Base-by-base conservation (phyloP, 2,888 invertebrate species). In the Chironomus riparius region DNA sequence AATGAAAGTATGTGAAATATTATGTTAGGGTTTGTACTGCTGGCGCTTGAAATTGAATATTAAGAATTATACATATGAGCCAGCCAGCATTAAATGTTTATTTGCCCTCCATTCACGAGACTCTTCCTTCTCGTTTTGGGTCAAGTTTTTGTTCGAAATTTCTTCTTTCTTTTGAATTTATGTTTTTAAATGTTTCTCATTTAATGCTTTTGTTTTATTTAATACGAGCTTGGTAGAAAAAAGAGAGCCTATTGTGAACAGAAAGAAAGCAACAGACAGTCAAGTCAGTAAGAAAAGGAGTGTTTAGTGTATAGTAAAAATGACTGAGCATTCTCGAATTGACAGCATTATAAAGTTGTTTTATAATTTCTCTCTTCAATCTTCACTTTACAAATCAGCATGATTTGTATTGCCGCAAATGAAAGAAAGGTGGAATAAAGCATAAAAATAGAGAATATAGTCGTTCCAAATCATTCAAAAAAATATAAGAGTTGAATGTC, bases 261-360 rank as follows among this genome's bases (percentile, higher is more conserved):
- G n/a, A 56, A 56, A 56, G 18, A 24, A 21, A 65, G 24, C 65
- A 65, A 65, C 65, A 65, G 65, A 18, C 38, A 38, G 38, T 38
- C 56, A 15, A 18, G 15, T 15, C 15, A 18, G 18, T 7, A 56
- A 18, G n/a, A 65, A 65, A 65, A 65, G 65, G 65, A 65, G 65
- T 65, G 22, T 24, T 2, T 5, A 12, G n/a, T n/a, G n/a, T n/a
- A n/a, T n/a, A n/a, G n/a, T 15, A 65, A 65, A 65, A 65, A 65
- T 65, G 65, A 65, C 65, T 24, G 65, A 65, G 65, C 65, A 65
- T 56, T 56, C 56, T 56, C 15, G n/a, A 15, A 56, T 56, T 56
- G 56, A 56, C 56, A 56, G 56, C 56, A 56, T 56, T 56, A 65
- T 65, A 65, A 65, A 65, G 65, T 62, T 62, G 62, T 62, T 62